Base-by-base conservation (phyloP, 2,888 invertebrate species). In the Acheta domesticus region DNA sequence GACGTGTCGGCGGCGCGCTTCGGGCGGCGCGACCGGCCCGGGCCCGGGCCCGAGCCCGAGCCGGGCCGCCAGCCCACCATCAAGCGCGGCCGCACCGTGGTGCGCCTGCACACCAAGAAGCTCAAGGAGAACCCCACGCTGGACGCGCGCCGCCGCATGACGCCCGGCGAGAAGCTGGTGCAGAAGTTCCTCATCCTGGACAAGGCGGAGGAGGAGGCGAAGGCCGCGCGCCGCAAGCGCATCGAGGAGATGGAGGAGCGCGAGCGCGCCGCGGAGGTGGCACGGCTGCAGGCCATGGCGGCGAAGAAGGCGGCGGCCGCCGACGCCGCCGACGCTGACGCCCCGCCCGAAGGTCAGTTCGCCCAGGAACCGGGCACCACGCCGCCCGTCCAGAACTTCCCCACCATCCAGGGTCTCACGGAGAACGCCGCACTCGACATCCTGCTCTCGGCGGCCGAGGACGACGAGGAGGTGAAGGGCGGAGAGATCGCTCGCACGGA, bases 151-250 rank as follows among this genome's bases (percentile, higher is more conserved):
- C 91, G 82, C 87, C 88, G 84, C 86, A 88, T 84, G 87, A 87
- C 62, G 0, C 89, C 93, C 1, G 94, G 94, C 0, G 93, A 94
- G 82, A 88, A 92, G 83, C 87, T 95, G 79, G 90, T 93, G 23
- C 94, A 95, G 86, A 94, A 94, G 85, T 93, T 92, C 85, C 87
- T 91, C 75, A 91, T 94, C 48, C 91, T 90, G 84, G 90, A 92
- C 84, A 88, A 78, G 16, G 76, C 49, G 20, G 81, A 80, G 19
- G 79, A 80, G 74, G 77, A 78, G 76, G 77, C 76, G 75, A 76
- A 77, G 49, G 77, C 75, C 50, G 78, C 75, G 36, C 49, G 20
- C 23, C 21, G 81, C 48, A 48, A 50, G 48, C 76, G 78, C 48
- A 14, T 75, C n/a, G 81, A 90, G n/a, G 80, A 76, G 74, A 49